phyloP scores from a whole-genome alignment of 1,140 invertebrate species.

The Eriosoma lanigerum region DNA sequence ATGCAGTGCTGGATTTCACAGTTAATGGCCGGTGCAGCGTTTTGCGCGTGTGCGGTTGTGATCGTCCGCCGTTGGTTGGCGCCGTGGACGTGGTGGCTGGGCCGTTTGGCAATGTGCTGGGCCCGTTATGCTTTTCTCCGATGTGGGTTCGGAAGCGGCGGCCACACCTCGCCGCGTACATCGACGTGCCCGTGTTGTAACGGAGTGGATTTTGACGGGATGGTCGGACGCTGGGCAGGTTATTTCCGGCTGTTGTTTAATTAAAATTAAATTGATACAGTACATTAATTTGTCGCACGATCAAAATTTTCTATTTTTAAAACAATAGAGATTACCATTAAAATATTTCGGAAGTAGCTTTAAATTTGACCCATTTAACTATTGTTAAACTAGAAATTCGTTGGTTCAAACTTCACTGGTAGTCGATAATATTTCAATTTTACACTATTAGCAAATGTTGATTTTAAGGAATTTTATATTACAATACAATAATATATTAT shows the following conservation, averaged over 20 bases:
- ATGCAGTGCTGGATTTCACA: neutral
- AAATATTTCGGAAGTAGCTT: too few species aligned
- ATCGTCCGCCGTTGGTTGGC: neutral
- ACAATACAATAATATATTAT: too few species aligned
- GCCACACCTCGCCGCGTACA: neutral
- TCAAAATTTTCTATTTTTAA: too few species aligned
- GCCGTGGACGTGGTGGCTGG: constrained; percentile 6
- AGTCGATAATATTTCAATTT: too few species aligned
- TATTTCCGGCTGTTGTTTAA: too few species aligned
- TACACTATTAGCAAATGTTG: too few species aligned
- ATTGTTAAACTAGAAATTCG: too few species aligned
- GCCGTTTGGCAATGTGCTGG: neutral
- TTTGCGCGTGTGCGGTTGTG: neutral
- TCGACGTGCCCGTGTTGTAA: neutral
- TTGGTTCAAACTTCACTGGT: too few species aligned
- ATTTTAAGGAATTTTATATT: too few species aligned
- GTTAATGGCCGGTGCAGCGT: neutral
- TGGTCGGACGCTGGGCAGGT: constrained; percentile 10
- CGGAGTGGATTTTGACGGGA: neutral
- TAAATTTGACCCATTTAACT: too few species aligned
- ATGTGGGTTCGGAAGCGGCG: neutral
- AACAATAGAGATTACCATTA: too few species aligned
- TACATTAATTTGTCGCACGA: neutral
- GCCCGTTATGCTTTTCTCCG: neutral
- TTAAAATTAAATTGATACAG: too few species aligned